These are phyloP conservation scores for Mergus octosetaceus DNA, from an alignment of 2,797 vertebrate genomes.

Conservation along the genomic window DNA sequence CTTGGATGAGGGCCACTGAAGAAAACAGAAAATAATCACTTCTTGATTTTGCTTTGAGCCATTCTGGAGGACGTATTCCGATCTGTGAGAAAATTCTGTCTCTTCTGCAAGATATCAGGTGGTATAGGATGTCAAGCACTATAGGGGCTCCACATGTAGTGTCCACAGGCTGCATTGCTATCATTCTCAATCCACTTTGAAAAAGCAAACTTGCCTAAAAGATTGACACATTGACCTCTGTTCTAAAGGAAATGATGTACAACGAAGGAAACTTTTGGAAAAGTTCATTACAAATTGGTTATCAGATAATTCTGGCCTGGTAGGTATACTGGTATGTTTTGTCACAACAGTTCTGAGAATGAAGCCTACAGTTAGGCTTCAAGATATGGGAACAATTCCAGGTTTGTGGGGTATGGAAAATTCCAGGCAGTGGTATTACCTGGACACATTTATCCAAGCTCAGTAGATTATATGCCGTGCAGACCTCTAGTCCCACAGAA, in stretches of 20 bases:
- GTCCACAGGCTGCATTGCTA: background rate
- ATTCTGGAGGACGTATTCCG: background rate
- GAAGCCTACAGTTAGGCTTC: no score
- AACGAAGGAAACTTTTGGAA: background rate
- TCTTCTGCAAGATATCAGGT: background rate
- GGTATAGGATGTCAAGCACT: background rate
- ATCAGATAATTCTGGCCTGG: background rate
- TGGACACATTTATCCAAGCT: background rate
- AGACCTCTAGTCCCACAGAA: background rate
- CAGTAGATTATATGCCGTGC: background rate
- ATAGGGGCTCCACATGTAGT: fast-evolving
- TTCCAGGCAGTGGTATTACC: background rate
- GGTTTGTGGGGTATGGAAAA: background rate
- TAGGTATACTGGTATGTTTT: background rate
- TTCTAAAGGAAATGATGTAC: fast-evolving
- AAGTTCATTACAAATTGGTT: background rate
- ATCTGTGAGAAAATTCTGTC: background rate
- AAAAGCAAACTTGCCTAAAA: background rate
- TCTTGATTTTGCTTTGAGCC: background rate
- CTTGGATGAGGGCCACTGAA: background rate
- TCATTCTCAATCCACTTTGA: background rate
- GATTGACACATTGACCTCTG: background rate
- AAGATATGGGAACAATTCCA: background rate
- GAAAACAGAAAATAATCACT: background rate
- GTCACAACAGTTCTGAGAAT: background rate